Conservation (phyloP, 2,113 vertebrate genomes). For the Brachyistius frenatus region DNA sequence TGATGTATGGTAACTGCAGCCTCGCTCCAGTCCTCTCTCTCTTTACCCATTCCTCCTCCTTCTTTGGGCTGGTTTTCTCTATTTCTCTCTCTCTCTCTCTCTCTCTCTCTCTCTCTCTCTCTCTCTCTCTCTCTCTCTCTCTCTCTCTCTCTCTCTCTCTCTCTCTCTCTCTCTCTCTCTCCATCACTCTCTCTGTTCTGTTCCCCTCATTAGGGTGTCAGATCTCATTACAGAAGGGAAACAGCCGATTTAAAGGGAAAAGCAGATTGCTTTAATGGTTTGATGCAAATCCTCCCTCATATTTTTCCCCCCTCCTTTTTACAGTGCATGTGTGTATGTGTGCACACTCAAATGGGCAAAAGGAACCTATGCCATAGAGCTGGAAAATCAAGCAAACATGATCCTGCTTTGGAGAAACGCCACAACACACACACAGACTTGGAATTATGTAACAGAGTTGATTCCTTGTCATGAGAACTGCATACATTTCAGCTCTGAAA, state of each 20-base stretch:
- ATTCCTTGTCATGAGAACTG: conserved; percentile 33
- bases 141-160: background rate
- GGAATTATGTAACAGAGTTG: conserved; percentile 23
- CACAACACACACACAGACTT: conserved; percentile 3
- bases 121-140: too few species aligned
- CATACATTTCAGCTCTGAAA: conserved; percentile 22
- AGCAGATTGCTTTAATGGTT: conserved; percentile 70
- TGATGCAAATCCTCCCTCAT: conserved; percentile 63
- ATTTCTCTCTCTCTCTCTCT: conserved; percentile 29
- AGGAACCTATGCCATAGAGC: background rate
- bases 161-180: conserved; percentile 42
- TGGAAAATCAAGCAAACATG: conserved; percentile 35
- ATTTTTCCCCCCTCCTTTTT: conserved; percentile 16
- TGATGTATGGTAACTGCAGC: conserved; percentile 15
- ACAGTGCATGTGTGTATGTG: background rate
- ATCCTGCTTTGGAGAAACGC: conserved; percentile 34
- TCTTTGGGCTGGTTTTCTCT: conserved; percentile 26
- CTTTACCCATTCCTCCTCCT: conserved; percentile 20
- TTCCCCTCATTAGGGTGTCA: conserved; percentile 72
- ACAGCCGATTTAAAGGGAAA: conserved; percentile 61
- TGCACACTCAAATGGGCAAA: background rate
- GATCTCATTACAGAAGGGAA: conserved; percentile 73
- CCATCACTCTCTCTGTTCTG: conserved; percentile 46
- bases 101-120: conserved; percentile 40
- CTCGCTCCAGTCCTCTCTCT: conserved; percentile 16